Percentiles rank a stretch among this genome's conserved stretches.
Evolutionary conservation across 2,797 vertebrate species (phyloP).

Genomic region (Distichodus sexfasciatus): DNA sequence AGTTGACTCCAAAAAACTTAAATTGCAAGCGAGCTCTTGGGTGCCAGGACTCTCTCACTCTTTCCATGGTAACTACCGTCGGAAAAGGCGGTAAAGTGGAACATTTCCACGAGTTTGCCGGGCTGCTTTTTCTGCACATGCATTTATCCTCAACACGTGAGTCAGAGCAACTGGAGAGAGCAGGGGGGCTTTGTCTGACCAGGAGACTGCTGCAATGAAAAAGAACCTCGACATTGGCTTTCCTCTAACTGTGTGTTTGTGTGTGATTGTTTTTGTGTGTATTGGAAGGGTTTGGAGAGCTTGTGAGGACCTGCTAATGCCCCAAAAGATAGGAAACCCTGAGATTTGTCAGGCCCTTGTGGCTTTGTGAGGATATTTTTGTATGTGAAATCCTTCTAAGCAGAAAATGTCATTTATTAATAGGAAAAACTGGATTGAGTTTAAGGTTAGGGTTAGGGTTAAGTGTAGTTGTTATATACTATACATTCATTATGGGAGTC

Average conservation of each 20-base stretch:
- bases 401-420: too few species aligned
- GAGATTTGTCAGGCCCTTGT: too few species aligned
- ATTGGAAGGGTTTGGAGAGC: too few species aligned
- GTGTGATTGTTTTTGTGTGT: too few species aligned
- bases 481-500: too few species aligned
- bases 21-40: neutral
- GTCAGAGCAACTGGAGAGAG: slow-evolving; percentile 12
- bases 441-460: too few species aligned
- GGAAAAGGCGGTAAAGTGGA: neutral
- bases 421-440: too few species aligned
- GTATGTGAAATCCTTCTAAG: too few species aligned
- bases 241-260: neutral
- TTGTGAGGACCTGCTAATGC: too few species aligned
- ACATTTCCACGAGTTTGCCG: neutral
- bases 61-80: neutral
- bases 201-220: neutral
- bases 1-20: neutral
- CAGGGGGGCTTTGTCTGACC: neutral
- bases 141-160: slow-evolving; percentile 15
- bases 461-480: too few species aligned
- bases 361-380: too few species aligned
- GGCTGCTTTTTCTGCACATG: neutral
- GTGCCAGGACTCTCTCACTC: neutral
- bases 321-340: too few species aligned
- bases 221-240: slow-evolving; percentile 11